Evolutionary conservation across 2,797 vertebrate genomes (phyloP).

Genomic region (Rhinoraja longicauda): DNA sequence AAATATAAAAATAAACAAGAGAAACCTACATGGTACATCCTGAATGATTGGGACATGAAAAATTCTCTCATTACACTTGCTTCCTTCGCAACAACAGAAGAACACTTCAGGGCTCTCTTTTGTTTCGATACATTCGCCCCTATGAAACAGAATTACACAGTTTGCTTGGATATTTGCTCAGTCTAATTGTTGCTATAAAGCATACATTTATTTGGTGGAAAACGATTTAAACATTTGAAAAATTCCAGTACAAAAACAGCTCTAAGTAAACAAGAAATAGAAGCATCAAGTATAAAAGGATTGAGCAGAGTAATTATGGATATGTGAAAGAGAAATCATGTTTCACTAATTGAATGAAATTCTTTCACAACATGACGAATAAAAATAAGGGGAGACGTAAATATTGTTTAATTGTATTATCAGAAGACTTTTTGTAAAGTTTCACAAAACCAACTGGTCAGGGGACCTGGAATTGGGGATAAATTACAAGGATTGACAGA

Average conservation of each 20-base stretch:
- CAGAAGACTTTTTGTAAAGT: no score
- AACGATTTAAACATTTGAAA: neutral
- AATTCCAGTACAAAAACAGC: conserved; percentile 39
- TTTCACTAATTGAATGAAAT: no score
- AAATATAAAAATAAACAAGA: neutral
- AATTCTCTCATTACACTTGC: conserved; percentile 87
- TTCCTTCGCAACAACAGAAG: conserved; percentile 95
- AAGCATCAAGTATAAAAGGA: no score
- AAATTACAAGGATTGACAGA: no score
- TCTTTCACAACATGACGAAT: no score
- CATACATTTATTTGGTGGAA: neutral
- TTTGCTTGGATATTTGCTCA: neutral
- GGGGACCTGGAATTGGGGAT: no score
- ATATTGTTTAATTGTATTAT: no score
- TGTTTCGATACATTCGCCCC: conserved; percentile 83
- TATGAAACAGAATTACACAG: conserved; percentile 47
- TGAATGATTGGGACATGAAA: conserved; percentile 75
- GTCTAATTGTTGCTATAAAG: neutral
- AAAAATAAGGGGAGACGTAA: no score
- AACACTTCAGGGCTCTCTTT: conserved; percentile 89
- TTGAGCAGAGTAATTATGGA: no score
- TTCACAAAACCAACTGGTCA: no score
- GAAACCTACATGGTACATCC: conserved; percentile 63
- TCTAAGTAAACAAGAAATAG: no score
- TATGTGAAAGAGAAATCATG: no score